Evolutionary conservation across 2,797 vertebrate genomes (phyloP), one percentile per base, ranked within the genome.

Genomic region (Triplophysa yarkandensis): DNA sequence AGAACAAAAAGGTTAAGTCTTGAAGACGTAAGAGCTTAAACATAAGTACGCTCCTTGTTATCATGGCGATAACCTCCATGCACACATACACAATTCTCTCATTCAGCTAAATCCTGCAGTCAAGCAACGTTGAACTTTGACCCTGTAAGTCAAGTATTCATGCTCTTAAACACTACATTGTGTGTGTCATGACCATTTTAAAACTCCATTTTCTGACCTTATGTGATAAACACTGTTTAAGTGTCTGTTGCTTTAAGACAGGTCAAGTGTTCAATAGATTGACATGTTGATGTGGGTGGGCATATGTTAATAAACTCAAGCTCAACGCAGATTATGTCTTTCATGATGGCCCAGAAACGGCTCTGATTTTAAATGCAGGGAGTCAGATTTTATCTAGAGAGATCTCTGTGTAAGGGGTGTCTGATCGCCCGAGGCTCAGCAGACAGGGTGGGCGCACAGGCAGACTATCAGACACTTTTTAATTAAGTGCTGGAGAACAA

Each of bases 401-500:
- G 68, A 58, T 81, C 30, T 36, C 27, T 19, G 43, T 25, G n/a
- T 30, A 27, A 69, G 23, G 4, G 41, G 69, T 50, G 43, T 52
- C 68, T 60, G 28, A 39, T 61, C 30, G 34, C 77, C 73, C 68
- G 50, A 34, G 62, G 77, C 77, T 27, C 55, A 34, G 65, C 65
- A n/a, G 54, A 21, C 21, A 28, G 65, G 77, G 43, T 39, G 61
- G 43, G 74, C 30, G 63, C 46, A 30, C 70, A 83, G 82, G 80
- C 79, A 48, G 82, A 68, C 80, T 79, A 83, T 83, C 82, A 85
- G 88, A 90, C 87, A 88, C 87, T 88, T 90, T 91, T 80, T 93
- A 92, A 93, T 93, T 91, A 92, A 92, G 88, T 87, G 90, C 85
- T 84, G 87, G 87, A 91, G 88, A 88, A 87, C 85, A 84, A 85